Evolutionary conservation across 1,140 invertebrate species (phyloP).

Genomic region (Scylla paramamosain): DNA sequence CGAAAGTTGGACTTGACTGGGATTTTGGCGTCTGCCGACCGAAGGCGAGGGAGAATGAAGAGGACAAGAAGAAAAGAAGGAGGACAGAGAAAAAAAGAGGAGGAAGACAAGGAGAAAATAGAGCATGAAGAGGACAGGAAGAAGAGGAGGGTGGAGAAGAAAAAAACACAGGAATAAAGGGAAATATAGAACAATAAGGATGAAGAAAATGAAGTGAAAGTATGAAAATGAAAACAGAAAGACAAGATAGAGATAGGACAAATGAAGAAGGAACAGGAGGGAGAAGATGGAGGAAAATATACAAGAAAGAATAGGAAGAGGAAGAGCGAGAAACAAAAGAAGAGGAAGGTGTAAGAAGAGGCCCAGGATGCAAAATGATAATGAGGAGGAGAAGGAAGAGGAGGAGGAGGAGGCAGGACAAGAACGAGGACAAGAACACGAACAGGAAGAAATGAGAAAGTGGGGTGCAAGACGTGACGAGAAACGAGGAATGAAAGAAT

Average conservation of each 20-base stretch:
- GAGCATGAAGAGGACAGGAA: neutral
- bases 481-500: neutral
- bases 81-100: neutral
- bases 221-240: neutral
- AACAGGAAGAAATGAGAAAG: neutral
- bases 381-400: neutral
- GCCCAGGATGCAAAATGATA: neutral
- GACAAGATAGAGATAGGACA: neutral
- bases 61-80: neutral
- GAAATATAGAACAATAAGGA: neutral
- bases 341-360: constrained; percentile 3
- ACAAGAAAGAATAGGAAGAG: neutral
- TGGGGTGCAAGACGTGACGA: constrained; percentile 8
- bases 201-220: neutral
- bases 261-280: neutral
- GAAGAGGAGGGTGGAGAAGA: neutral
- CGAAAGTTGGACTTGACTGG: neutral
- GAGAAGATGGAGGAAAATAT: neutral
- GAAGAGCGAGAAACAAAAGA: constrained; percentile 2
- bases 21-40: neutral
- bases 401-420: neutral
- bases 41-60: neutral
- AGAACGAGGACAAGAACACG: neutral
- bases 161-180: neutral
- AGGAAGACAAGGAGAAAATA: neutral